A percentile compares a stretch with the other conserved stretches of the same genome.
phyloP scores from a whole-genome alignment of 2,113 vertebrate species.

The Hippocampus guttulatus region DNA sequence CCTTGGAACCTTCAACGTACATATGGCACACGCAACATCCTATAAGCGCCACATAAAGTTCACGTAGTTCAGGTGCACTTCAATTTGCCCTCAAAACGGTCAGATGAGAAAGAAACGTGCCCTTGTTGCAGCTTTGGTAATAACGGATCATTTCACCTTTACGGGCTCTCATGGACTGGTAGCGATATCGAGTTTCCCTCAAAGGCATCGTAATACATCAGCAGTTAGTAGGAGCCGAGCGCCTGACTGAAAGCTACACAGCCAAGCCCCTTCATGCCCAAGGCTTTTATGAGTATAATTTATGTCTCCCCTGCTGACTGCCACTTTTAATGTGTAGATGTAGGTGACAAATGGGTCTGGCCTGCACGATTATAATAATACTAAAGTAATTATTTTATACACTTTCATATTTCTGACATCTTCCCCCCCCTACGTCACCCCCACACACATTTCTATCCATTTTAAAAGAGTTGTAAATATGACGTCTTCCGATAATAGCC shows the following conservation, averaged over 20 bases:
- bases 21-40: neutral
- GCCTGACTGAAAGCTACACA: conserved; percentile 6
- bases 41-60: neutral
- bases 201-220: conserved; percentile 8
- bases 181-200: conserved; percentile 7
- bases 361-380: neutral
- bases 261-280: conserved; percentile 5
- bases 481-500: neutral
- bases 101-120: conserved; percentile 9
- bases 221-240: conserved; percentile 4
- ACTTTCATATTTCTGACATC: neutral
- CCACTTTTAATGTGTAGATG: neutral
- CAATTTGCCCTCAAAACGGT: neutral
- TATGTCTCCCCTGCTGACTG: conserved; percentile 9
- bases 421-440: neutral
- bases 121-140: conserved; percentile 1
- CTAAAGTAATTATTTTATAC: neutral
- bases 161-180: neutral
- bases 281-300: conserved; percentile 18
- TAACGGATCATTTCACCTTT: conserved; percentile 12
- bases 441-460: neutral
- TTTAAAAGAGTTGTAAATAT: neutral
- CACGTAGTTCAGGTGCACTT: neutral
- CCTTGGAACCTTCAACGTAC: neutral
- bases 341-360: conserved; percentile 4